Evolutionary conservation across 2,113 vertebrate species (phyloP), one percentile per base, ranked within the genome.

Genomic region (Antechinus stuartii): DNA sequence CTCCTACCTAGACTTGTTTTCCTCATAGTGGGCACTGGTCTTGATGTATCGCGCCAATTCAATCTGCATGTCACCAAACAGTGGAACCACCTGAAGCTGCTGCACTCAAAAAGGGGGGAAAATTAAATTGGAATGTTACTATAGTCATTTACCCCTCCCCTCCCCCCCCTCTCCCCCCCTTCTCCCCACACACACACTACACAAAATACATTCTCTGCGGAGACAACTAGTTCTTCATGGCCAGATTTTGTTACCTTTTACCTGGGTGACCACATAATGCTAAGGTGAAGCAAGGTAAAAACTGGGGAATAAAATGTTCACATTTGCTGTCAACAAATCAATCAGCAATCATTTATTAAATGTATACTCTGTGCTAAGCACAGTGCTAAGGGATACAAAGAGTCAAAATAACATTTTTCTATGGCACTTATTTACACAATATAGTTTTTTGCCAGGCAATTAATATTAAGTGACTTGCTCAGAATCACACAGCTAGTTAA

Each of bases 41-140:
- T 99, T 99, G 98, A 99, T 99, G 98, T 99, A 99, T 94, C 99
- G 99, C 11, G 99, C 99, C 98, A 99, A 98, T 98, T 99, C 99
- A 89, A 99, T 99, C 96, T 99, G 99, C 99, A 99, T 99, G 98
- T 99, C 99, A 27, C 99, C 99, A 76, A 99, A 99, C 16, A 99
- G 98, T 0, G 99, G 99, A 24, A 99, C 99, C 94, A 99, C 99
- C 96, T 99, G 99, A 93, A 99, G 98, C 97, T 99, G 99, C 99
- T 99, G 98, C 54, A 97, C 1, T 91, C 53, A 95, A 84, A 49
- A 68, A 25, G 96, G 96, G 4, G 96, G 96, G 96, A 54, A n/a
- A 93, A 84, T 52, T 52, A 52, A 92, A 96, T 54, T 95, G 11
- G 23, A 93, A 42, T 35, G 54, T 94, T 68, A 97, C 47, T 94